Evolutionary conservation across 2,113 vertebrate genomes (phyloP).

Genomic region (Phyllopteryx taeniolatus): DNA sequence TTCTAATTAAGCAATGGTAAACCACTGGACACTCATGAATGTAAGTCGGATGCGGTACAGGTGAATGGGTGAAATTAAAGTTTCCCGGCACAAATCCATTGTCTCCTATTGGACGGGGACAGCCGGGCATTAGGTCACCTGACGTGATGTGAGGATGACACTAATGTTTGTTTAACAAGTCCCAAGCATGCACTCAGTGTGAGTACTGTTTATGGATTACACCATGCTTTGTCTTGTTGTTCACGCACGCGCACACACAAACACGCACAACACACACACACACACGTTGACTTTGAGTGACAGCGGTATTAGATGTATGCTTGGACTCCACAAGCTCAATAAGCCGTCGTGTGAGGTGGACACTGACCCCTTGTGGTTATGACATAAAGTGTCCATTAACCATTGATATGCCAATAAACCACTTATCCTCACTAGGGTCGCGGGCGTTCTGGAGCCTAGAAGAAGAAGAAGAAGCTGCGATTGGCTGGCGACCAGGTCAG

Average conservation of each 20-base stretch:
- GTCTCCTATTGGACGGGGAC: conserved; percentile 46
- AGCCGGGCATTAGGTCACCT: conserved; percentile 38
- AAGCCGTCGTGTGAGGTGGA: conserved; percentile 55
- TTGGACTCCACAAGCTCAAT: conserved; percentile 24
- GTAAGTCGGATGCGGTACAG: conserved; percentile 28
- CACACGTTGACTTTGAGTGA: conserved; percentile 4
- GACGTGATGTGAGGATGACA: conserved; percentile 13
- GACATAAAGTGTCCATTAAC: conserved; percentile 13
- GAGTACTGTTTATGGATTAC: neutral
- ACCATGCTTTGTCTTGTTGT: neutral
- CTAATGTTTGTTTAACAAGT: neutral
- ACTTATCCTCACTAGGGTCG: no score
- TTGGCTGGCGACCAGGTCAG: no score
- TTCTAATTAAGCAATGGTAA: conserved; percentile 34
- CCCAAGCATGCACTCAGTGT: conserved; percentile 3
- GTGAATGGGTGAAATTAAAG: conserved; percentile 12
- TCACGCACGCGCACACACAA: neutral
- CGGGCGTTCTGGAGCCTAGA: no score
- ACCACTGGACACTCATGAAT: conserved; percentile 53
- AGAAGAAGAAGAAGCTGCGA: no score
- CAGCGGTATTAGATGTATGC: conserved; percentile 34
- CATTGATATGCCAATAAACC: no score
- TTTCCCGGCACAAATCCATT: conserved; percentile 41
- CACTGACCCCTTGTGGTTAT: conserved; percentile 57
- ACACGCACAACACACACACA: neutral